Evolutionary conservation across 1,140 invertebrate genomes (phyloP).

Genomic region (Drosophila nikananu): DNA sequence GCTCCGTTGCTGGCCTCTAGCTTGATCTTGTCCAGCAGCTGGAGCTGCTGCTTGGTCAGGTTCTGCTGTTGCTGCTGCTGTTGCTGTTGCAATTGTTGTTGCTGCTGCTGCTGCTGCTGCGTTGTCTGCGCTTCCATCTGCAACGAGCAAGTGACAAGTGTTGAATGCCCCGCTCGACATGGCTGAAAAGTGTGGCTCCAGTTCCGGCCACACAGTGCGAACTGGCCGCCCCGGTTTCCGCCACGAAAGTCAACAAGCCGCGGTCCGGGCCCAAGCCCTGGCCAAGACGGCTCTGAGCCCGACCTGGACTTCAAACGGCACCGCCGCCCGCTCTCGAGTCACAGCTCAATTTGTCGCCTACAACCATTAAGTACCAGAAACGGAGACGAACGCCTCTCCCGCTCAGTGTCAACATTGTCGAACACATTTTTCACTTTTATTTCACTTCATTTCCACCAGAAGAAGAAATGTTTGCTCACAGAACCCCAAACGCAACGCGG

Average conservation of each 20-base stretch:
- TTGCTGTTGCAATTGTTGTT: constrained; percentile 62
- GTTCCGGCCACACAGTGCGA: constrained; percentile 77
- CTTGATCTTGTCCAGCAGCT: constrained; percentile 78
- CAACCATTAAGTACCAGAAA: constrained; percentile 70
- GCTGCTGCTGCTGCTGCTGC: constrained; percentile 73
- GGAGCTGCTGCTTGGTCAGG: constrained; percentile 69
- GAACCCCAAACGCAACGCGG: constrained; percentile 32
- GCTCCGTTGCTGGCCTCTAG: constrained; percentile 67
- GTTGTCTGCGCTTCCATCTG: constrained; percentile 82
- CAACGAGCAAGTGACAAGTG: constrained; percentile 71
- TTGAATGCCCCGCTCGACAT: constrained; percentile 64
- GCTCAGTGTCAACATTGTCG: constrained; percentile 61
- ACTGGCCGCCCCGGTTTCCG: constrained; percentile 74
- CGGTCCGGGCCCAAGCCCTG: constrained; percentile 24
- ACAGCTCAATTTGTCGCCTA: constrained; percentile 81
- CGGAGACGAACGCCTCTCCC: constrained; percentile 21
- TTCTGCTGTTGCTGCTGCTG: constrained; percentile 63
- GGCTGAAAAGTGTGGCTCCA: constrained; percentile 76
- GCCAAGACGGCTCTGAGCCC: constrained; percentile 28
- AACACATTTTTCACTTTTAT: constrained; percentile 76
- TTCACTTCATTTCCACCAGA: constrained; percentile 53
- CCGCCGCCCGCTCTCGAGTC: constrained; percentile 39
- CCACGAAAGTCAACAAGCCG: constrained; percentile 62
- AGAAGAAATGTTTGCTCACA: constrained; percentile 58
- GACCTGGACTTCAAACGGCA: constrained; percentile 32